A percentile compares a stretch with the other conserved stretches of the same genome.
Conservation (phyloP, 2,888 invertebrate species). For the Ypsolopha scabrella region DNA sequence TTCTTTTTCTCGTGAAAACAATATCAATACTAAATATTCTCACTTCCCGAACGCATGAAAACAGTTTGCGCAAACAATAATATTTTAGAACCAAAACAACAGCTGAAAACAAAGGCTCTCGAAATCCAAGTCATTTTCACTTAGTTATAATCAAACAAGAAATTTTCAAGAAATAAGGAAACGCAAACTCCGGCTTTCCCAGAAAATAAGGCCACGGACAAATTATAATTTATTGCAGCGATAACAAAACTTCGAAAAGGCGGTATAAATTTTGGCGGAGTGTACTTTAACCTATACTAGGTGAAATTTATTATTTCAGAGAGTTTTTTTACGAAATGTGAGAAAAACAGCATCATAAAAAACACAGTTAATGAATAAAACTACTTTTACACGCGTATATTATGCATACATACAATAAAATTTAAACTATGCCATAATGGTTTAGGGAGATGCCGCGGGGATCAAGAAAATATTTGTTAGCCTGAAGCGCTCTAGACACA, state of each 20-base stretch:
- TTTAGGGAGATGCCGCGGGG: too few species aligned
- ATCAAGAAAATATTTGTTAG: too few species aligned
- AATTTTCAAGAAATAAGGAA: not conserved
- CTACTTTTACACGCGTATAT: too few species aligned
- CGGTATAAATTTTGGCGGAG: slow-evolving; percentile 43
- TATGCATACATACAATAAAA: too few species aligned
- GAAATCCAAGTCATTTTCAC: not conserved
- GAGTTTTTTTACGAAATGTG: not conserved
- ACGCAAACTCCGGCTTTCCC: slow-evolving; percentile 1
- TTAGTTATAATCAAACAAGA: not conserved
- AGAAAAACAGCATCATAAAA: too few species aligned
- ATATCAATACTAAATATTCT: too few species aligned
- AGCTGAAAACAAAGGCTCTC: not conserved
- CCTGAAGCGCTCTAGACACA: too few species aligned
- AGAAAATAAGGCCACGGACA: slow-evolving; percentile 16
- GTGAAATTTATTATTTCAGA: slow-evolving; percentile 1
- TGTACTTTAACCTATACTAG: slow-evolving; percentile 26
- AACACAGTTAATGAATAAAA: too few species aligned
- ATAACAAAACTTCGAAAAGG: slow-evolving; percentile 54
- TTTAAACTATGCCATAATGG: too few species aligned
- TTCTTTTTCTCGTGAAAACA: too few species aligned
- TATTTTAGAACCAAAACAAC: not conserved
- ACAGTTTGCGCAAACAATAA: not conserved
- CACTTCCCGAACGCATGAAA: too few species aligned
- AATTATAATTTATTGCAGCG: slow-evolving; percentile 56